Base-by-base conservation (phyloP, 1,140 invertebrate genomes). In the Idris sp. region DNA sequence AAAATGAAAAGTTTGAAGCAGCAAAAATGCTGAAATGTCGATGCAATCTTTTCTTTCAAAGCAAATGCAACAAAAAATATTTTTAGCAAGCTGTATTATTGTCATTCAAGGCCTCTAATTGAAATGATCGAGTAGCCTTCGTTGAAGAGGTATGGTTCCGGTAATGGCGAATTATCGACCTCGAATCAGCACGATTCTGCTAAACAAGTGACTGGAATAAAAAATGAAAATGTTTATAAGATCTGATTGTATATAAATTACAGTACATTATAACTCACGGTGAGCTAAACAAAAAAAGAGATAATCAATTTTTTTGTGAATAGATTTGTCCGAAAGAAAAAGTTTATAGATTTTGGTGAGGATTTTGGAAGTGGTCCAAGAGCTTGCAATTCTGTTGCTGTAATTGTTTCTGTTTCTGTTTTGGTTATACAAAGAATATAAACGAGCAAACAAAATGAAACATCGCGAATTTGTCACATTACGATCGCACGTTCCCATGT, bases 81-180 rank as follows among this genome's bases (percentile, higher is more conserved):
- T 53, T 51, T 65, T 25, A 61, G 51, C 65, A 76, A 79, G 71
- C 76, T 79, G n/a, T n/a, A 74, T 79, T 77, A 69, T 78, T 77
- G 72, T 71, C 69, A 56, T 78, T 81, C 79, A 79, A 79, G 77
- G 79, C 22, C 67, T 69, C 67, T 74, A 67, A 77, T 77, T 80
- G 72, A 73, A 80, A 62, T 80, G 72, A 79, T 76, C 46, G 78
- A 75, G 48, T 67, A 76, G 72, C 77, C 79, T 81, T 82, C 77
- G 56, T 68, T 62, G 68, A 76, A 61, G 74, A 78, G n/a, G 68
- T 81, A 80, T 78, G 77, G 79, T 81, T 83, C 81, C 77, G 77
- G 81, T 79, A 81, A 81, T 77, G 78, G 76, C 79, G 76, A 82
- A 82, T 80, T 77, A 79, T 78, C 77, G 79, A 73, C 79, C 78